Base-by-base conservation (phyloP, 2,888 invertebrate species). In the Cheilosia urbana region DNA sequence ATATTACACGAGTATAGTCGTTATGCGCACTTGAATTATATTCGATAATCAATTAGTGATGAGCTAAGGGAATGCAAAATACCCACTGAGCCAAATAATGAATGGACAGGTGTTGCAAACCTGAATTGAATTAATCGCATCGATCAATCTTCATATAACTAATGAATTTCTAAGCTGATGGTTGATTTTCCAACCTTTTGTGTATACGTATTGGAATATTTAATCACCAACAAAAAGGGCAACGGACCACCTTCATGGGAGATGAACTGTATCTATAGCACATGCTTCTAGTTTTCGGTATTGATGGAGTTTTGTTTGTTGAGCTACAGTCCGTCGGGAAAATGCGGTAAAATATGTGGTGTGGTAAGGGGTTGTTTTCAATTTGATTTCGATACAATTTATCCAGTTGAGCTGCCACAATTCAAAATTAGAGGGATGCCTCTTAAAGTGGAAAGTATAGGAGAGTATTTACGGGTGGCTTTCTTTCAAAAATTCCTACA, bases 141-240 rank as follows among this genome's bases (percentile, higher is more conserved):
- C 71, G 13, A 71, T 71, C 71, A 58, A 71, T 71, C 58, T 58
- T 47, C 34, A 71, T 71, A 58, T 47, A 37, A n/a, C 75, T 66
- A 58, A 75, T 75, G 66, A 75, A 73, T 73, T 71, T n/a, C 19
- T 27, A 49, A 53, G 66, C 42, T 53, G 53, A 73, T 53, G 60
- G 53, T n/a, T 71, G 49, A 49, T 24, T 42, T 49, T 37, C 21
- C 37, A 30, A 55, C 13, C 34, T 21, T 58, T 21, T 57, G 57
- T 21, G 47, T 49, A 30, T 49, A 24, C 37, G 37, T 37, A 13
- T 37, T 4, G 47, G 49, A n/a, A 49, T 17, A 51, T 34, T 65
- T 65, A 51, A 65, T 65, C 65, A 65, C 49, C 37, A 51, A n/a
- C 34, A 49, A 30, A 21, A 47, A 49, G 19, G 19, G 4, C 65